phyloP scores from a whole-genome alignment of 2,797 vertebrate species.

The Notolabrus celidotus region DNA sequence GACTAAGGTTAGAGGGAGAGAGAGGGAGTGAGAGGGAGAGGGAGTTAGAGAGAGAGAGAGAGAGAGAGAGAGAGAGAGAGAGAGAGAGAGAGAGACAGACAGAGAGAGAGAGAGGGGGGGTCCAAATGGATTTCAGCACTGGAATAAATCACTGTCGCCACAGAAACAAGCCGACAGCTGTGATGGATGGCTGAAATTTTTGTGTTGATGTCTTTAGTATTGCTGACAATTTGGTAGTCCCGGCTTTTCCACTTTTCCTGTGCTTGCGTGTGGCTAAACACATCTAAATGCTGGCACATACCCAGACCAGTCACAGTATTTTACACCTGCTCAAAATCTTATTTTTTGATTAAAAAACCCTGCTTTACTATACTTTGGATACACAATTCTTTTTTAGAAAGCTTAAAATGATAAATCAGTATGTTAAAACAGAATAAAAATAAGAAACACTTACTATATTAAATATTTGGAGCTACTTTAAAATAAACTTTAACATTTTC shows the following conservation, averaged over 20 bases:
- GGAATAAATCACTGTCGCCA: slow-evolving; percentile 89
- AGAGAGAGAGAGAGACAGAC: slow-evolving; percentile 37
- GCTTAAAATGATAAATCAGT: not conserved
- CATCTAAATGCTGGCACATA: slow-evolving; percentile 69
- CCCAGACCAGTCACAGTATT: slow-evolving; percentile 23
- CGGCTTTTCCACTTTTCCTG: slow-evolving; percentile 80
- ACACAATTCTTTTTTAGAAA: not conserved
- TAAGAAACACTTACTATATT: not conserved
- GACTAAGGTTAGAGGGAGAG: slow-evolving; percentile 1
- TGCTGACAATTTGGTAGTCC: slow-evolving; percentile 88
- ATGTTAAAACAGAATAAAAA: not conserved
- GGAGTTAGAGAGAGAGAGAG: slow-evolving; percentile 38
- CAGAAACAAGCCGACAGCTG: slow-evolving; percentile 84
- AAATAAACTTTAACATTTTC: not conserved
- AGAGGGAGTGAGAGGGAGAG: no score
- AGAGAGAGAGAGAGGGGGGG: slow-evolving; percentile 60
- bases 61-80: slow-evolving; percentile 55
- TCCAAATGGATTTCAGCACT: slow-evolving; percentile 85
- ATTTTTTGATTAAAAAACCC: not conserved
- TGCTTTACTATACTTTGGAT: not conserved
- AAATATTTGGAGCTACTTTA: not conserved
- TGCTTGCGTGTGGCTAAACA: slow-evolving; percentile 74
- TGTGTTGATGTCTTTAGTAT: slow-evolving; percentile 90
- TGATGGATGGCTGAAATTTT: slow-evolving; percentile 89
- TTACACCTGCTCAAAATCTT: slow-evolving; percentile 34